Evolutionary conservation across 2,797 vertebrate genomes (phyloP).

Genomic region (Enteromius fasciolatus): DNA sequence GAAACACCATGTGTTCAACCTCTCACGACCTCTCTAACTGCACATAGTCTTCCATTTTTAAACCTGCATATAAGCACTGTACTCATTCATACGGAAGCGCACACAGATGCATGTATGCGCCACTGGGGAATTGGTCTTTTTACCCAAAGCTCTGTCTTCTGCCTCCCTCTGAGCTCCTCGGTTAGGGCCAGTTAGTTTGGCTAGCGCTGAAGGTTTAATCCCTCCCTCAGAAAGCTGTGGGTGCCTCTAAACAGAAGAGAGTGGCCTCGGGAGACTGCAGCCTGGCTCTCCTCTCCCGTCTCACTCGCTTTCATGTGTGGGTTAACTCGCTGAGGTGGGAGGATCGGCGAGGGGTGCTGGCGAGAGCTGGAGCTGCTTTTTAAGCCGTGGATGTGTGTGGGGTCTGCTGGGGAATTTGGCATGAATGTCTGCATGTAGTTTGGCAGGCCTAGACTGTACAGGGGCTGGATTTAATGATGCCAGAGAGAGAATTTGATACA

Average conservation of each 20-base stretch:
- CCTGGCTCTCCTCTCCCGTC: constrained; percentile 30
- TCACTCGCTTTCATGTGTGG: constrained; percentile 43
- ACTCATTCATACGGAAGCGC: constrained; percentile 26
- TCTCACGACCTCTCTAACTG: neutral
- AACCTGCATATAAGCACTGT: constrained; percentile 23
- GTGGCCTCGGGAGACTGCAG: constrained; percentile 46
- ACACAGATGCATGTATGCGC: constrained; percentile 35
- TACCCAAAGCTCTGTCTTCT: constrained; percentile 41
- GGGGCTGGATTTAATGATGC: constrained; percentile 43
- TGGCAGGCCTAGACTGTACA: constrained; percentile 48
- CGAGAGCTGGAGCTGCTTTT: constrained; percentile 31
- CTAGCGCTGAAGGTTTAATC: constrained; percentile 43
- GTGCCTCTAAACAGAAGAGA: constrained; percentile 48
- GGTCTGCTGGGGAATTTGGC: constrained; percentile 49
- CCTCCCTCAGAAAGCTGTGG: constrained; percentile 35
- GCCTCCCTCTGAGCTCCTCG: constrained; percentile 30
- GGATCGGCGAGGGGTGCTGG: constrained; percentile 34
- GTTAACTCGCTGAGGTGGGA: constrained; percentile 44
- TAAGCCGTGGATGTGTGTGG: constrained; percentile 44
- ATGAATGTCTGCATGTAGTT: constrained; percentile 43
- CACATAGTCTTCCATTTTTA: constrained; percentile 17
- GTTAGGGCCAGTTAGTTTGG: constrained; percentile 45
- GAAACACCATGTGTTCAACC: neutral
- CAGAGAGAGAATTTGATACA: constrained; percentile 31
- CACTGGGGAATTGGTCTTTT: constrained; percentile 42